Evolutionary conservation across 2,888 invertebrate genomes (phyloP).

Genomic region (Agrotis puta): DNA sequence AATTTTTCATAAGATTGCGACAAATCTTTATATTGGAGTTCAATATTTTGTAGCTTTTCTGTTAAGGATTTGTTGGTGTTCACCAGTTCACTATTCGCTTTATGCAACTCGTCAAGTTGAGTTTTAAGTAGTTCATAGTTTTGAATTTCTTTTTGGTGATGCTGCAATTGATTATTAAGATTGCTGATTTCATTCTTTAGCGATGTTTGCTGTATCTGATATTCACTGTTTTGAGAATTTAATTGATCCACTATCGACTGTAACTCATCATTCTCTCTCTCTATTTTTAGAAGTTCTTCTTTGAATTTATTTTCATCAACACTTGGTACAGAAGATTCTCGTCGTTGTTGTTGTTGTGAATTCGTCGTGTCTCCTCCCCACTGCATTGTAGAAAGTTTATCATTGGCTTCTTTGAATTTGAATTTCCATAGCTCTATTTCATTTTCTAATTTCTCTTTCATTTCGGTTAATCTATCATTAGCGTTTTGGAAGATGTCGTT

Average conservation of each 20-base stretch:
- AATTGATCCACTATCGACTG: slow-evolving; percentile 81
- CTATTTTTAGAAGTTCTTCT: slow-evolving; percentile 82
- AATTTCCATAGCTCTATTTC: slow-evolving; percentile 94
- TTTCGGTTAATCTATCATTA: slow-evolving; percentile 94
- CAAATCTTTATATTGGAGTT: slow-evolving; percentile 70
- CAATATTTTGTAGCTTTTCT: slow-evolving; percentile 68
- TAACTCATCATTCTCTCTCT: slow-evolving; percentile 87
- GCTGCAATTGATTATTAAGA: slow-evolving; percentile 76
- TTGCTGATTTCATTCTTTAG: slow-evolving; percentile 77
- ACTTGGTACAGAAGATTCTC: slow-evolving; percentile 38
- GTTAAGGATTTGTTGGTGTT: slow-evolving; percentile 65
- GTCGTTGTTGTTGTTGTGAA: slow-evolving; percentile 65
- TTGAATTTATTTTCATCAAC: slow-evolving; percentile 65
- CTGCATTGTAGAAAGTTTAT: slow-evolving; percentile 90
- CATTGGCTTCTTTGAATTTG: slow-evolving; percentile 93
- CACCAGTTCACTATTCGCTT: slow-evolving; percentile 67
- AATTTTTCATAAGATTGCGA: slow-evolving; percentile 69
- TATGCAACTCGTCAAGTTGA: slow-evolving; percentile 73
- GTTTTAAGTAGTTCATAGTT: slow-evolving; percentile 74
- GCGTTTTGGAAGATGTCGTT: slow-evolving; percentile 94
- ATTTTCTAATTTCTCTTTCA: slow-evolving; percentile 95
- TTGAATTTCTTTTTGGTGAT: slow-evolving; percentile 68
- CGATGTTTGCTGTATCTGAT: slow-evolving; percentile 71
- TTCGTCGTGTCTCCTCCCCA: slow-evolving; percentile 79
- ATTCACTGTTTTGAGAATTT: slow-evolving; percentile 78